A percentile compares a stretch with the other conserved stretches of the same genome.
Conservation (phyloP, 2,888 invertebrate genomes). For the Andrena haemorrhoa region DNA sequence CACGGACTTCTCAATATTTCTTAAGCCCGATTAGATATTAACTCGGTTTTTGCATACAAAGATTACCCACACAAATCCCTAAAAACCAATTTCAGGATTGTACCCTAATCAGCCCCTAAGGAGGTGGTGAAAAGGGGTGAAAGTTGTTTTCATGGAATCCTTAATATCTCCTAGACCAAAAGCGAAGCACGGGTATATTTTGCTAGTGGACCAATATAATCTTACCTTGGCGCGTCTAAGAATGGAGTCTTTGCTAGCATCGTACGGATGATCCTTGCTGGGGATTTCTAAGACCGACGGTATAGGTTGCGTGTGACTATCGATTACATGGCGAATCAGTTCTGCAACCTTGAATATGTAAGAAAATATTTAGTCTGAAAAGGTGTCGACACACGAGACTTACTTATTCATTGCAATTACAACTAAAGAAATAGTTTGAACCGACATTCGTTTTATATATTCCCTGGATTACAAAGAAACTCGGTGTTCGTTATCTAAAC, state of each 20-base stretch:
- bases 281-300: constrained; percentile 99
- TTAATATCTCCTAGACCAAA: no score
- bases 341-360: constrained; percentile 91
- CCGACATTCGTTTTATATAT: not conserved
- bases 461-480: constrained; percentile 1
- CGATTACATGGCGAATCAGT: constrained; percentile 98
- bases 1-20: no score
- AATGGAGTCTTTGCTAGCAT: constrained; percentile 99
- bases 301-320: constrained; percentile 95
- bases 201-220: constrained; percentile 17
- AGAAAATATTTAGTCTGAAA: not conserved
- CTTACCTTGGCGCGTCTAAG: constrained; percentile 96
- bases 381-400: not conserved
- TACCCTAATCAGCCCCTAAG: no score
- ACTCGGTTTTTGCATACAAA: no score
- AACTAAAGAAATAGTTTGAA: constrained; percentile 3
- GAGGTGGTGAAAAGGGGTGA: no score
- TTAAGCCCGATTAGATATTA: no score
- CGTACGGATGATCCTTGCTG: constrained; percentile 99
- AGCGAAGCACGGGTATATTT: no score
- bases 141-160: no score
- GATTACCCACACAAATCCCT: no score
- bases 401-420: not conserved
- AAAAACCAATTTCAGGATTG: no score
- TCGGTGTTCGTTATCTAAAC: constrained; percentile 1